Evolutionary conservation across 2,888 invertebrate species (phyloP).

Genomic region (Linnaemya vulpina): DNA sequence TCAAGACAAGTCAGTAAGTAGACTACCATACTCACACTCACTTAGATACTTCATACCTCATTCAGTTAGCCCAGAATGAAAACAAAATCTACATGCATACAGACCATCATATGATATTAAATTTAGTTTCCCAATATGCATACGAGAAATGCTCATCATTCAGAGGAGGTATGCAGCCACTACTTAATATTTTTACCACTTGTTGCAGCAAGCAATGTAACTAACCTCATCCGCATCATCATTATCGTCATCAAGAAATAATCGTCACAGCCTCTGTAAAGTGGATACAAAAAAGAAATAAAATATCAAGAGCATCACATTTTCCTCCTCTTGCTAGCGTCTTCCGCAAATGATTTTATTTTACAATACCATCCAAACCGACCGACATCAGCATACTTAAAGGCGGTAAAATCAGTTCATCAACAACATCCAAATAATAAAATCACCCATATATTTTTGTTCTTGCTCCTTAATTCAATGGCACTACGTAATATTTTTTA

Average conservation of each 20-base stretch:
- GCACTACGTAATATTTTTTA: not conserved
- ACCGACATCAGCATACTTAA: slow-evolving; percentile 58
- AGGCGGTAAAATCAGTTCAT: slow-evolving; percentile 70
- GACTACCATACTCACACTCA: slow-evolving; percentile 19
- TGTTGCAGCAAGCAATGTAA: slow-evolving; percentile 43
- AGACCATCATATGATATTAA: slow-evolving; percentile 42
- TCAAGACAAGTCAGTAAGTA: slow-evolving; percentile 40
- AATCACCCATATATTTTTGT: slow-evolving; percentile 6
- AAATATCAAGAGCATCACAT: slow-evolving; percentile 24
- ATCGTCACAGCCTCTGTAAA: slow-evolving; percentile 69
- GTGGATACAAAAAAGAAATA: not conserved
- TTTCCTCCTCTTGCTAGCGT: slow-evolving; percentile 9
- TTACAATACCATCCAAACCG: slow-evolving; percentile 52
- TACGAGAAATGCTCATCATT: slow-evolving; percentile 42
- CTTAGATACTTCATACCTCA: slow-evolving; percentile 22
- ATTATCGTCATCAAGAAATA: slow-evolving; percentile 72
- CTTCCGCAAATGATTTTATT: slow-evolving; percentile 38
- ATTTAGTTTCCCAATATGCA: slow-evolving; percentile 46
- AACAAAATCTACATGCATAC: slow-evolving; percentile 26
- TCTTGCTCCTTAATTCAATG: not conserved
- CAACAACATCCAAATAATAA: slow-evolving; percentile 37
- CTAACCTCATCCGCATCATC: slow-evolving; percentile 63
- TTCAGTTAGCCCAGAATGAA: slow-evolving; percentile 40
- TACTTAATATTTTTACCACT: slow-evolving; percentile 44
- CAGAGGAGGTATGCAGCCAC: slow-evolving; percentile 52